Percentiles rank a stretch among this genome's conserved stretches.
Evolutionary conservation across 2,888 invertebrate species (phyloP).

Genomic region (Eupsilia transversa): DNA sequence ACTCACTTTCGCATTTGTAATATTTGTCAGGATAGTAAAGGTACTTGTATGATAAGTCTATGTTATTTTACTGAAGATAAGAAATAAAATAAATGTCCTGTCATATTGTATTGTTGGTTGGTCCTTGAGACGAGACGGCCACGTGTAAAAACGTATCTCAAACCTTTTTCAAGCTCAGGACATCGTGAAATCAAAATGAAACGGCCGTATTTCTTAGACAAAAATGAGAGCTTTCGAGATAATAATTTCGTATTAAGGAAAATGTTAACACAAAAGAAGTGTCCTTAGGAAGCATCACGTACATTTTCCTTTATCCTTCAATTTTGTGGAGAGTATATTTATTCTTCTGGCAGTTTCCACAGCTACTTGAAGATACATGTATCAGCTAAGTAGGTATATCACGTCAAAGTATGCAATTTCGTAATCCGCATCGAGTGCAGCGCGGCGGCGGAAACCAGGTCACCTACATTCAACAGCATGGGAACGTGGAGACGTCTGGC

Average conservation of each 20-base stretch:
- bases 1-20: no score
- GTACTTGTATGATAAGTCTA: no score
- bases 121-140: conserved; percentile 41
- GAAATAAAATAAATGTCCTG: conserved; percentile 20
- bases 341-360: conserved; percentile 1
- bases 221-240: conserved; percentile 25
- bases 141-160: conserved; percentile 48
- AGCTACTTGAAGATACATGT: conserved; percentile 16
- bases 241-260: conserved; percentile 30
- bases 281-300: conserved; percentile 18
- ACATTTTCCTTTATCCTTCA: background rate
- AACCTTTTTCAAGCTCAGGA: conserved; percentile 34
- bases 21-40: no score
- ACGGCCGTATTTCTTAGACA: conserved; percentile 21
- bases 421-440: conserved; percentile 77
- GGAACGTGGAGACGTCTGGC: conserved; percentile 67
- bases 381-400: conserved; percentile 39
- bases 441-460: conserved; percentile 73
- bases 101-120: background rate
- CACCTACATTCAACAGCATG: conserved; percentile 71
- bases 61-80: background rate
- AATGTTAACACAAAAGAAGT: conserved; percentile 26
- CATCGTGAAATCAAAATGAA: conserved; percentile 34
- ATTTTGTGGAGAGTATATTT: conserved; percentile 10
- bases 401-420: conserved; percentile 77